Percentiles rank a stretch among this genome's conserved stretches.
Conservation (phyloP, 2,888 invertebrate genomes). For the Cordylochernes scorpioides region DNA sequence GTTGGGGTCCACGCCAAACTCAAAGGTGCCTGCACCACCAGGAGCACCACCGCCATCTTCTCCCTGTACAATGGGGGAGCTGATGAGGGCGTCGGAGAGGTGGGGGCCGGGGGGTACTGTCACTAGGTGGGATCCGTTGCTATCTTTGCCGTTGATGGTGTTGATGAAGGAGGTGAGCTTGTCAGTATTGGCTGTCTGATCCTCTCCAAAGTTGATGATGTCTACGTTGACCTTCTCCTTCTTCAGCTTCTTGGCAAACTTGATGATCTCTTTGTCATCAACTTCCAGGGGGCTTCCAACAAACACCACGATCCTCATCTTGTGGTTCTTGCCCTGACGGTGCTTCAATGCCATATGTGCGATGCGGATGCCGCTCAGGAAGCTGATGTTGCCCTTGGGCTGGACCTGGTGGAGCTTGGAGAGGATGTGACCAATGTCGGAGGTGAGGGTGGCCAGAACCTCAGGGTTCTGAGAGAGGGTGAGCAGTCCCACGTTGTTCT, state of each 20-base stretch:
- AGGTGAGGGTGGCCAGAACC: constrained; percentile 81
- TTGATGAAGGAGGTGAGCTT: constrained; percentile 67
- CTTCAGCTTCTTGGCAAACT: constrained; percentile 82
- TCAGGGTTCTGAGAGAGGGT: constrained; percentile 72
- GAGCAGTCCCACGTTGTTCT: constrained; percentile 87
- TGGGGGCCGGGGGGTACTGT: constrained; percentile 88
- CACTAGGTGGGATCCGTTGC: constrained; percentile 60
- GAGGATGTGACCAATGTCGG: constrained; percentile 77
- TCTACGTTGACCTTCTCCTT: constrained; percentile 98
- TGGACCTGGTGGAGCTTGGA: constrained; percentile 83
- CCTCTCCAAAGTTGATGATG: constrained; percentile 90
- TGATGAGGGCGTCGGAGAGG: constrained; percentile 72
- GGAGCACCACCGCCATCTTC: constrained; percentile 55
- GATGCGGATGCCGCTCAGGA: constrained; percentile 74
- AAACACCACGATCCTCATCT: constrained; percentile 93
- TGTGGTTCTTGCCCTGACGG: constrained; percentile 90
- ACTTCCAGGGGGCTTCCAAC: constrained; percentile 79
- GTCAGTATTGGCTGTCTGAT: constrained; percentile 50
- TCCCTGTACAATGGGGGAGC: constrained; percentile 79
- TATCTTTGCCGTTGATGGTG: constrained; percentile 80
- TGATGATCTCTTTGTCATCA: constrained; percentile 72
- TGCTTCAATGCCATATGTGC: constrained; percentile 90
- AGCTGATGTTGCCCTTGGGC: constrained; percentile 65
- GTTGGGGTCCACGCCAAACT: constrained; percentile 98
- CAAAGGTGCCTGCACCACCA: constrained; percentile 48